Evolutionary conservation across 2,888 invertebrate genomes (phyloP).

Genomic region (Imbricaverruca yamaguchii): DNA sequence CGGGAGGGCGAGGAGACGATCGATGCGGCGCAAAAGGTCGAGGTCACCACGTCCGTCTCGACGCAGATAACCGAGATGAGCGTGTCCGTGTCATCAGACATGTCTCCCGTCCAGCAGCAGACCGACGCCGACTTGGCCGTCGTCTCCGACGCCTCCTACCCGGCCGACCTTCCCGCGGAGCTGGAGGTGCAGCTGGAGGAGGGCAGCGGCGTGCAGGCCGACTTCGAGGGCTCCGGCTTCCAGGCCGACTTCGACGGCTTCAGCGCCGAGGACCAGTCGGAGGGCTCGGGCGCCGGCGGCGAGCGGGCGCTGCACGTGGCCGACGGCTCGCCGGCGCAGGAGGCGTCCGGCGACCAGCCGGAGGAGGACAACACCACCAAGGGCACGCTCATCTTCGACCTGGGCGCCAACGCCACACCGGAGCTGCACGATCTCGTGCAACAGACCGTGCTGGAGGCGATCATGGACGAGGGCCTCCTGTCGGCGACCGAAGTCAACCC

Average conservation of each 20-base stretch:
- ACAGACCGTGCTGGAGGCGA: conserved; percentile 13
- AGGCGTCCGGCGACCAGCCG: not conserved
- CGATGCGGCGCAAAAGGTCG: not conserved
- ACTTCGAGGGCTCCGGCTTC: too few relatives aligned
- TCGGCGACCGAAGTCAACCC: not conserved
- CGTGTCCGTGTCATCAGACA: not conserved
- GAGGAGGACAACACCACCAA: not conserved
- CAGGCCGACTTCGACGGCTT: not conserved
- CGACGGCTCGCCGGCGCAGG: conserved; percentile 11
- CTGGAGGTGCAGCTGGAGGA: not conserved
- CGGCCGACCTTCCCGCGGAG: not conserved
- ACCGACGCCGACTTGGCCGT: not conserved
- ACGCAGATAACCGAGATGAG: not conserved
- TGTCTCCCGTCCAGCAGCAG: not conserved
- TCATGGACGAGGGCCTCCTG: conserved; percentile 20
- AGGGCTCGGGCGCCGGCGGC: conserved; percentile 2
- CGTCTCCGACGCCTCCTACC: not conserved
- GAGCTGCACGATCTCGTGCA: conserved; percentile 16
- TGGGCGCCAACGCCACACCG: not conserved
- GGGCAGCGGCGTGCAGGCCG: not conserved
- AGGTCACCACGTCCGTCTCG: not conserved
- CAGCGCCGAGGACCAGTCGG: not conserved
- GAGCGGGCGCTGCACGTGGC: not conserved
- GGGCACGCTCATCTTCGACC: conserved; percentile 16
- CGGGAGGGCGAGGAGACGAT: too few relatives aligned